Evolutionary conservation across 1,140 invertebrate genomes (phyloP).

Genomic region (Calephelis nemesis): DNA sequence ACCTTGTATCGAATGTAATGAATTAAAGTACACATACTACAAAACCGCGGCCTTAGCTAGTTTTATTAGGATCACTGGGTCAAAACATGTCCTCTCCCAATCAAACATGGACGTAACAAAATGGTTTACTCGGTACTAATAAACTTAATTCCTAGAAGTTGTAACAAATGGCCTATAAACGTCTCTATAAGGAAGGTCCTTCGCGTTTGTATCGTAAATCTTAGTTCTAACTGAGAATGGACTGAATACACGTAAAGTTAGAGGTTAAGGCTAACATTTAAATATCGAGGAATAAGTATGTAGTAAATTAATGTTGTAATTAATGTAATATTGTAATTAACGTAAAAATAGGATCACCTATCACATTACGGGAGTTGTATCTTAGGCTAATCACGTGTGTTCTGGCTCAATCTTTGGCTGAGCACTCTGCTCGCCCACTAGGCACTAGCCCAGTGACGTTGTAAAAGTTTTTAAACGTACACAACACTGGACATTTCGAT

Average conservation of each 20-base stretch:
- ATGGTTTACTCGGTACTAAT: conserved; percentile 2
- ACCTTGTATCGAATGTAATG: not conserved
- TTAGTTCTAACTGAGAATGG: not conserved
- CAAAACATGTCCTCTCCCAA: not conserved
- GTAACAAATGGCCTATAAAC: conserved; percentile 9
- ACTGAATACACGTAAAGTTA: not conserved
- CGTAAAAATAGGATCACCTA: too few species aligned
- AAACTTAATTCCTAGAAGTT: not conserved
- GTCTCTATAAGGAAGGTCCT: conserved; percentile 5
- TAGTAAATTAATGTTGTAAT: too few species aligned
- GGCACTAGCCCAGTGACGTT: too few species aligned
- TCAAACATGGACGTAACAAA: not conserved
- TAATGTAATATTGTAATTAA: too few species aligned
- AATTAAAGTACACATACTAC: not conserved
- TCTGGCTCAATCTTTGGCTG: too few species aligned
- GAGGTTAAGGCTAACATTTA: not conserved
- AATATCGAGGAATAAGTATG: too few species aligned
- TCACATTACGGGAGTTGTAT: too few species aligned
- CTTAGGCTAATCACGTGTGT: too few species aligned
- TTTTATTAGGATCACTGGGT: not conserved
- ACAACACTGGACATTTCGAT: too few species aligned
- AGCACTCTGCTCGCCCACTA: too few species aligned
- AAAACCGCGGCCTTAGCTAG: not conserved
- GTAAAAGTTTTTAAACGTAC: too few species aligned
- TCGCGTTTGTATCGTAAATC: conserved; percentile 2